Base-by-base conservation (phyloP, 2,113 vertebrate species). In the Bujurquina vittata region DNA sequence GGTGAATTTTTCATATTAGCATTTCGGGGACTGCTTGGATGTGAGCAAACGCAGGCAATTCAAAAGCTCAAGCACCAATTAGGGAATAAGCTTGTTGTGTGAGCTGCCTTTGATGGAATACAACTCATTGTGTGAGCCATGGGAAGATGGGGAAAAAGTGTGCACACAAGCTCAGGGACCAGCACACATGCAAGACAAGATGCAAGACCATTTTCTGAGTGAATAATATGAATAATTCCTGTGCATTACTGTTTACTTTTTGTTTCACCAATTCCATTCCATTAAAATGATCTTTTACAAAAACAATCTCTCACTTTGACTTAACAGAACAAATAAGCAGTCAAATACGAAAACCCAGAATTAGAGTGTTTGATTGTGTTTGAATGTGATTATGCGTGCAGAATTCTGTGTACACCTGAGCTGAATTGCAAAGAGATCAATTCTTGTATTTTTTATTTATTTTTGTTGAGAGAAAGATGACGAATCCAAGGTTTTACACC, bases 61-160 rank as follows among this genome's bases (percentile, higher is more conserved):
- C 91, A 60, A 89, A 87, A 93, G 84, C 88, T 87, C 81, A 90
- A 89, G 81, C 87, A 86, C 80, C 89, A 93, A 88, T 91, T 93
- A 88, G 88, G 91, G 86, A 91, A 91, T 80, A 80, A 33, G 61
- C 79, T 88, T 82, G 84, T 86, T 84, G 76, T 87, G 83, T 54
- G n/a, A 72, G 86, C 73, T 75, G 52, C 77, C 40, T 88, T 78
- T 91, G 89, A 95, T 93, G 87, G 81, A 93, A 88, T 83, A 84
- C 82, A 81, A 83, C 57, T 73, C 46, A 63, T 57, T 88, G 88
- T 88, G 88, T 86, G 79, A 83, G 80, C 79, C 33, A 57, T 54
- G 80, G 87, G 75, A 84, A 72, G 60, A 73, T 43, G 56, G 77
- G 77, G 72, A 29, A 73, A 79, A 80, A 23, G 74, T 12, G 33